Evolutionary conservation across 2,888 invertebrate species (phyloP), one percentile per base, ranked within the genome.

Genomic region (Chorisops tibialis): DNA sequence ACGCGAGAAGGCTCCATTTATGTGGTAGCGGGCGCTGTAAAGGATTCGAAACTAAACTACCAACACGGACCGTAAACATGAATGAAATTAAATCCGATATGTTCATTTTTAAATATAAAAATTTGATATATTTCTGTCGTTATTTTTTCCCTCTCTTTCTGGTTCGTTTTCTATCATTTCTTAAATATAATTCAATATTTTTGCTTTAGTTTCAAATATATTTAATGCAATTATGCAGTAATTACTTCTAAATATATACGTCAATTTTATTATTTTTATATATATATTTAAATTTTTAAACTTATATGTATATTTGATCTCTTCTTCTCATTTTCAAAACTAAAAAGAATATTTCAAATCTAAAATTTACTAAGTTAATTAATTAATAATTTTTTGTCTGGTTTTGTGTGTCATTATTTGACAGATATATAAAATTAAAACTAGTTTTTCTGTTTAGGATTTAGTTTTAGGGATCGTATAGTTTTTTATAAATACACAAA

Each of bases 1-100:
- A 62, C 82, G 96, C 69, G 96, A 96, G 79, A 83, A 93, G 71
- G 94, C 94, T 1, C 93, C 95, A 2, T 96, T 96, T 79, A 89
- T 91, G 75, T 92, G 92, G 91, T 92, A 48, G 30, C 14, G 41
- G 16, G 12, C 41, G 2, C 5, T n/a, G 12, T 16, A 1, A 11
- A 9, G 37, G 37, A 37, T 11, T 11, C 37, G 37, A 37, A 37
- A 6, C 6, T 9, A 6, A 41, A 41, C 12, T 6, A 41, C n/a
- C 41, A 41, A 11, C 6, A 37, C 11, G 37, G 37, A 37, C 11
- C 6, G 37, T 37, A 11, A 41, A 41, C 41, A 41, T n/a, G 6
- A 14, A 47, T 19, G 12, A 47, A 16, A 18, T 2, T 2, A 5
- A 18, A 47, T 18, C 4, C 41, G 19, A 7, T 35, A 16, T 21